Percentiles rank a stretch among this genome's conserved stretches.
phyloP scores from a whole-genome alignment of 1,140 invertebrate genomes.

The Cyphomyrmex costatus region DNA sequence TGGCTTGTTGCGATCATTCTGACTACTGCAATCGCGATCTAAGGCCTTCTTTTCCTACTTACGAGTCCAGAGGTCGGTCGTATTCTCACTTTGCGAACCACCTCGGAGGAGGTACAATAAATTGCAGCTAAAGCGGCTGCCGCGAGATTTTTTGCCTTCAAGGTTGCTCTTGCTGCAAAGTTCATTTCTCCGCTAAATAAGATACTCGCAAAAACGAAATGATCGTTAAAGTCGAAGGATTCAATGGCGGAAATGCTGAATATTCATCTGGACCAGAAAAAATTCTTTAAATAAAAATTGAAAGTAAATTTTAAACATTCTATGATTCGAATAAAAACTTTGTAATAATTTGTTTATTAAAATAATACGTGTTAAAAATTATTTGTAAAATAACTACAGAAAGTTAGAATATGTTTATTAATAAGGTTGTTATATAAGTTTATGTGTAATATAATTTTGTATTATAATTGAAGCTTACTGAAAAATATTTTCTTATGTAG shows the following conservation, averaged over 20 bases:
- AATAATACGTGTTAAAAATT: background rate
- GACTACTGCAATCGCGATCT: conserved; percentile 89
- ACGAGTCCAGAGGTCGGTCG: conserved; percentile 76
- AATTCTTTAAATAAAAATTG: background rate
- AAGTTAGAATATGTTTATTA: background rate
- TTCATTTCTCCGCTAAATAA: conserved; percentile 32
- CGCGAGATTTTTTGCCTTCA: conserved; percentile 44
- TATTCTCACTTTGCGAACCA: conserved; percentile 78
- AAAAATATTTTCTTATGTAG: too few relatives aligned
- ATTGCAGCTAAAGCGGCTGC: conserved; percentile 36
- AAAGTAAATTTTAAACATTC: background rate
- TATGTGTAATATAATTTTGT: background rate
- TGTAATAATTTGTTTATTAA: conserved; percentile 3
- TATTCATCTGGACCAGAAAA: background rate
- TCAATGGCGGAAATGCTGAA: conserved; percentile 12
- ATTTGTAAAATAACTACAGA: background rate
- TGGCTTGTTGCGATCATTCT: conserved; percentile 87
- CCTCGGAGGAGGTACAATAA: conserved; percentile 82
- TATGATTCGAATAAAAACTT: background rate
- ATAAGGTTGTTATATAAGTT: background rate
- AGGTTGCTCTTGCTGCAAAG: conserved; percentile 40
- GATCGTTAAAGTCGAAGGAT: background rate
- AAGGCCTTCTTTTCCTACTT: conserved; percentile 82
- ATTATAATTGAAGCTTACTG: background rate
- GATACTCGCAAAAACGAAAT: conserved; percentile 18